These are phyloP conservation scores for Sipha maydis DNA, from an alignment of 2,888 invertebrate species.

Conservation along the genomic window DNA sequence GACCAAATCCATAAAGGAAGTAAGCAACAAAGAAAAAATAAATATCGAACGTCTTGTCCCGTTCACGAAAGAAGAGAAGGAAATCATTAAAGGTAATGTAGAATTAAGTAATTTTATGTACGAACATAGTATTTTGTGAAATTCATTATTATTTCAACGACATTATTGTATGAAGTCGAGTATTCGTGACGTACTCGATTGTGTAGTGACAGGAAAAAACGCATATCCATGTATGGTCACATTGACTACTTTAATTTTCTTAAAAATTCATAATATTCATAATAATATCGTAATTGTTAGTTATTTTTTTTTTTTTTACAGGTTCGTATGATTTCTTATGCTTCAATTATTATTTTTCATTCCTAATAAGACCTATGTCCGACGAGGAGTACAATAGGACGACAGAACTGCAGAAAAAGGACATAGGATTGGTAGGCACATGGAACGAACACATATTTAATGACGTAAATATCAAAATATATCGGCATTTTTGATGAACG, in stretches of 20 bases:
- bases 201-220: too few species aligned
- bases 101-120: too few species aligned
- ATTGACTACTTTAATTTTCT: too few species aligned
- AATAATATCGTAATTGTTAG: too few species aligned
- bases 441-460: not conserved
- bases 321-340: slow-evolving; percentile 22
- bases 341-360: slow-evolving; percentile 12
- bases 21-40: not conserved
- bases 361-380: not conserved
- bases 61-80: not conserved
- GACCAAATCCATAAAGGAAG: not conserved
- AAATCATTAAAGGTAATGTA: not conserved
- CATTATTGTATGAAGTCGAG: too few species aligned
- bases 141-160: too few species aligned
- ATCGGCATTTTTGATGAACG: not conserved
- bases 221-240: too few species aligned
- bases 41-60: not conserved
- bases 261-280: not conserved
- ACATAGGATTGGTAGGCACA: not conserved
- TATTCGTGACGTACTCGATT: too few species aligned
- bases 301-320: not conserved
- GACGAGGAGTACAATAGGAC: not conserved
- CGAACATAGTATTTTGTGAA: too few species aligned
- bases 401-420: not conserved
- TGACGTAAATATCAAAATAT: not conserved